phyloP scores from a whole-genome alignment of 2,797 vertebrate genomes.

The Esox masquinongy region DNA sequence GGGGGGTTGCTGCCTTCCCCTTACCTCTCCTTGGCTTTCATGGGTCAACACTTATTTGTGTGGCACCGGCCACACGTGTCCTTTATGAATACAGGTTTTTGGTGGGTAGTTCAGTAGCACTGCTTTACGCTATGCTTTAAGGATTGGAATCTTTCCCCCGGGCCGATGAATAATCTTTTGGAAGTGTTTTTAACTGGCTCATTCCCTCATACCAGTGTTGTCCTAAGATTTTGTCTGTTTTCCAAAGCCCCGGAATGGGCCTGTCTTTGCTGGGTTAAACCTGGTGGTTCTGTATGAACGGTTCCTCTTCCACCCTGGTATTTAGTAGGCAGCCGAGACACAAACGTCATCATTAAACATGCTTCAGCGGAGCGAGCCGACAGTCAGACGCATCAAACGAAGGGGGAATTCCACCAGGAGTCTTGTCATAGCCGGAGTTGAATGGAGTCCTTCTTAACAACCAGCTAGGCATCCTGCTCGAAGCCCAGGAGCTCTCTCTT shows the following conservation, averaged over 20 bases:
- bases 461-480: neutral
- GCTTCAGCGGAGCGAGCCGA: neutral
- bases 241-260: neutral
- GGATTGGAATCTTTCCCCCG: too few species aligned
- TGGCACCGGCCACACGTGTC: too few species aligned
- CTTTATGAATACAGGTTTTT: too few species aligned
- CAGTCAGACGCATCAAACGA: neutral
- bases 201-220: too few species aligned
- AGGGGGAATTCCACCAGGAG: neutral
- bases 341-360: constrained; percentile 16
- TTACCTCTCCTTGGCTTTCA: too few species aligned
- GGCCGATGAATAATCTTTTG: neutral
- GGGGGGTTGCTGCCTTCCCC: neutral
- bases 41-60: too few species aligned
- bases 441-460: neutral
- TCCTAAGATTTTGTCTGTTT: too few species aligned
- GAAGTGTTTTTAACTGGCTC: neutral
- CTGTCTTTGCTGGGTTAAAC: neutral
- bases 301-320: neutral
- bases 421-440: neutral
- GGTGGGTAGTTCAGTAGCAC: too few species aligned
- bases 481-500: neutral
- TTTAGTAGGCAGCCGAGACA: neutral
- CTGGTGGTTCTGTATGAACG: neutral
- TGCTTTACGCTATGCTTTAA: neutral